Evolutionary conservation across 2,888 invertebrate species (phyloP), one percentile per base, ranked within the genome.

Genomic region (Cremastinae sp.): DNA sequence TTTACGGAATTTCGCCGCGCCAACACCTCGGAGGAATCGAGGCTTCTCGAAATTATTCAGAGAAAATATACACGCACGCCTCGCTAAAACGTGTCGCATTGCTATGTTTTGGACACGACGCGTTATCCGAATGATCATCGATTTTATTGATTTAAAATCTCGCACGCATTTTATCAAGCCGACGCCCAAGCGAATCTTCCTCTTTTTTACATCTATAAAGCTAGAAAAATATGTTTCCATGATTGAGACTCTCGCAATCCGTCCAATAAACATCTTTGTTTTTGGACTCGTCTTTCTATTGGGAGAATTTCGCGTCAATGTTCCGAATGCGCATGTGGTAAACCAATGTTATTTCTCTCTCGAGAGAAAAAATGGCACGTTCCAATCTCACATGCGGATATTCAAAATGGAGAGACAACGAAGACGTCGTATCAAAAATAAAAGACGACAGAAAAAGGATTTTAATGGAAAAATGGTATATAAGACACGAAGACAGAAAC

Each of bases 111-210:
- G 12, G 28, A 16, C 47, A 34, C 8, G 14, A 34, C 41, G 2
- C 41, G 45, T 61, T 53, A 65, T 53, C 18, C 53, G 16, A 2
- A 10, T 12, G 34, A 47, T 36, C 28, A 68, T 68, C 66, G 66
- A 68, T 68, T 62, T 62, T 56, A 56, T 68, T 56, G 66, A 43
- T 54, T 36, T 10, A 34, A n/a, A 36, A 56, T 56, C 12, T 28
- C n/a, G 2, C 28, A 12, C 10, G 20, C 5, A 16, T 56, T 20
- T 45, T 43, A 34, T 53, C 53, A 51, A 10, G 28, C 43, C 45
- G 5, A 5, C 2, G 16, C 47, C 47, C 28, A 16, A 47, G 1
- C 2, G 9, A 59, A 59, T 43, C 7, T 43, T 9, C 22, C 22
- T 41, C 9, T 4, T 43, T 3, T 12, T 20, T 8, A 16, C 41